Evolutionary conservation across 2,113 vertebrate species (phyloP).

Genomic region (Zonotrichia leucophrys): DNA sequence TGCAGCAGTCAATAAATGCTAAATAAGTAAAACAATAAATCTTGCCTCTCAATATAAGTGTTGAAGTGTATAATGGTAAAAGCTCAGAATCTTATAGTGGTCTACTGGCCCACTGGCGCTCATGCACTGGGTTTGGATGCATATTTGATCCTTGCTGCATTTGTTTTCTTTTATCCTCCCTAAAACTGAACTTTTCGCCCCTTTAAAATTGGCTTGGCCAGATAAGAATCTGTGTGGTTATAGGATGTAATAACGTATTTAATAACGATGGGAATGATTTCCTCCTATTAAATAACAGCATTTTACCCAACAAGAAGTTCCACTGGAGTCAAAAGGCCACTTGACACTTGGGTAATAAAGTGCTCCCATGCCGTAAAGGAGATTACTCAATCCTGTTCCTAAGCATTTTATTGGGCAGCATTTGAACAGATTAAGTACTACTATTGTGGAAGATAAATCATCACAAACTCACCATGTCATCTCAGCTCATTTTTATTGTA

Average conservation of each 20-base stretch:
- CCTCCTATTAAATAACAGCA: background rate
- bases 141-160: background rate
- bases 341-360: background rate
- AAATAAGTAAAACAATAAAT: background rate
- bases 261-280: background rate
- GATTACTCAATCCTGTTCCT: background rate
- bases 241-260: background rate
- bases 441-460: slow-evolving; percentile 45
- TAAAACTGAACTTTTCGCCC: background rate
- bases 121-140: background rate
- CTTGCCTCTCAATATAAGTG: background rate
- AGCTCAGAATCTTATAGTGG: background rate
- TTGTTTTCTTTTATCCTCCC: background rate
- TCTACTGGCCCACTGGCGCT: background rate
- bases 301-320: background rate
- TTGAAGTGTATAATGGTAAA: background rate
- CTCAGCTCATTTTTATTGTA: slow-evolving; percentile 45
- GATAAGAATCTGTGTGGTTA: background rate
- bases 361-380: background rate
- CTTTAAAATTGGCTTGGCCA: background rate
- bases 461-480: slow-evolving; percentile 23
- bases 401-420: background rate
- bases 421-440: slow-evolving; percentile 27
- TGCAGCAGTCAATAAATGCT: background rate
- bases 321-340: background rate